Percentiles rank a stretch among this genome's conserved stretches.
phyloP scores from a whole-genome alignment of 1,140 invertebrate genomes.

The Bradysia coprophila region DNA sequence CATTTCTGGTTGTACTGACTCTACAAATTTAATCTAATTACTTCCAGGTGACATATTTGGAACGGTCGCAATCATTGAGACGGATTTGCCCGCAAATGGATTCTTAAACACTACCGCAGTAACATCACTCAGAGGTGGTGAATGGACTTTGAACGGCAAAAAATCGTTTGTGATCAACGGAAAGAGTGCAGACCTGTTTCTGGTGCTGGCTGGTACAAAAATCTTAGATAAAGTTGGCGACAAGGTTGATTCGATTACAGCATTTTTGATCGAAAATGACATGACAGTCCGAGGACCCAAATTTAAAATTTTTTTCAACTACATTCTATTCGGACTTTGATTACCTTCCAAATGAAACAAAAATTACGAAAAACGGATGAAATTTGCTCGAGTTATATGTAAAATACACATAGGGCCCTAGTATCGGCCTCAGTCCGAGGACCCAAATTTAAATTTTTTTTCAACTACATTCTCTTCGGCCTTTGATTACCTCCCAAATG shows the following conservation, averaged over 20 bases:
- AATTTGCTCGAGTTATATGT: too few relatives aligned
- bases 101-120: conserved; percentile 9
- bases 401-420: too few relatives aligned
- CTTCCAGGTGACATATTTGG: conserved; percentile 22
- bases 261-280: conserved; percentile 53
- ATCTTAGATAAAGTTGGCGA: conserved; percentile 11
- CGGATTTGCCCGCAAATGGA: conserved; percentile 12
- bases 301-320: too few relatives aligned
- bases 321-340: too few relatives aligned
- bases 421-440: too few relatives aligned
- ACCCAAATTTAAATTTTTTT: too few relatives aligned
- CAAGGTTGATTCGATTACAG: conserved; percentile 9
- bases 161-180: conserved; percentile 30
- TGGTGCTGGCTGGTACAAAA: conserved; percentile 25
- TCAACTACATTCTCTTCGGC: too few relatives aligned
- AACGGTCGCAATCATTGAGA: conserved; percentile 28
- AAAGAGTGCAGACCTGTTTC: conserved; percentile 25
- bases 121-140: background rate
- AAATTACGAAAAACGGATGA: too few relatives aligned
- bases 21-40: background rate
- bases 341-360: too few relatives aligned
- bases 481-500: too few relatives aligned
- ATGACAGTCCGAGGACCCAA: too few relatives aligned
- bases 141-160: background rate
- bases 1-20: background rate